Percentiles rank a stretch among this genome's conserved stretches.
These are phyloP conservation scores for Synodontis membranacea DNA, from an alignment of 2,113 vertebrate species.

Conservation along the genomic window DNA sequence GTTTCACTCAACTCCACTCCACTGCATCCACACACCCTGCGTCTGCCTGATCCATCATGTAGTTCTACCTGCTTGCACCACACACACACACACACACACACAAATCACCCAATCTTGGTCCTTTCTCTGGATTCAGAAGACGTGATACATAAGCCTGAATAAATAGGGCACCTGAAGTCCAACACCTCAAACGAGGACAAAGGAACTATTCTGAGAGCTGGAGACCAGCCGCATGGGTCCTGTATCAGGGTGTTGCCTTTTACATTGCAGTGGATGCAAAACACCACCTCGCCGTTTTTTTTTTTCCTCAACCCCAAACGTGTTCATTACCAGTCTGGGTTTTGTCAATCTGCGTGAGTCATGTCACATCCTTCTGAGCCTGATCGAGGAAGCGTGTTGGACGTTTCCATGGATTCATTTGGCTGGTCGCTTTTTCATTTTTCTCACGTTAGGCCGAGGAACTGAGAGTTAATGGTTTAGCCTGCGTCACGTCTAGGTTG, in stretches of 20 bases:
- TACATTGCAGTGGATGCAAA: neutral
- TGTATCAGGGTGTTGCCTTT: slow-evolving; percentile 36
- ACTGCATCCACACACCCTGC: slow-evolving; percentile 15
- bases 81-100: neutral
- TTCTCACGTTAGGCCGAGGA: neutral
- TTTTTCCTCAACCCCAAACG: too few relatives aligned
- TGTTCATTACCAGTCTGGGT: neutral
- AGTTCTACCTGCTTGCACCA: neutral
- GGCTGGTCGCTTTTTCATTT: neutral
- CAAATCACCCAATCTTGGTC: slow-evolving; percentile 12
- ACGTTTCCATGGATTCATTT: neutral
- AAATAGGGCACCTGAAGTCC: slow-evolving; percentile 54
- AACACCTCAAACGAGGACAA: slow-evolving; percentile 53
- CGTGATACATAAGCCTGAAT: slow-evolving; percentile 38
- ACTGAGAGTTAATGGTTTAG: neutral
- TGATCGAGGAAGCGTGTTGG: neutral
- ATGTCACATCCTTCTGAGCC: neutral
- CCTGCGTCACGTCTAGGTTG: too few relatives aligned
- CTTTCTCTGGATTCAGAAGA: neutral
- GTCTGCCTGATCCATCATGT: neutral
- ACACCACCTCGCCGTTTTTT: neutral
- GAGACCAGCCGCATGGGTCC: slow-evolving; percentile 40
- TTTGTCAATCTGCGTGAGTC: neutral
- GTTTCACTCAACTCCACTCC: slow-evolving; percentile 4
- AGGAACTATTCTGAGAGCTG: slow-evolving; percentile 53